Evolutionary conservation across 2,888 invertebrate genomes (phyloP).

Genomic region (Onthophagus sagittarius): DNA sequence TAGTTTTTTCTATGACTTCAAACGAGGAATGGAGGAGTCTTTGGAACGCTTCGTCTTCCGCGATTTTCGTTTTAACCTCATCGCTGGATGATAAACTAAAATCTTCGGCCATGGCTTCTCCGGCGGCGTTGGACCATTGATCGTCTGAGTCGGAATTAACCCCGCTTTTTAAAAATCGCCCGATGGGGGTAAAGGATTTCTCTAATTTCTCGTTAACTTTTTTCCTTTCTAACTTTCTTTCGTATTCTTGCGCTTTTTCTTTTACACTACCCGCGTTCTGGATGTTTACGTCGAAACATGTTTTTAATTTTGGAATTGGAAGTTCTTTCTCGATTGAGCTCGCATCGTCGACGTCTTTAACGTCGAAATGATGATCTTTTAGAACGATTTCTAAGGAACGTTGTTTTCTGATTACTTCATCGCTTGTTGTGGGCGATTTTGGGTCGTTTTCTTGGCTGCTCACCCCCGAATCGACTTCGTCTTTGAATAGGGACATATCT

Average conservation of each 20-base stretch:
- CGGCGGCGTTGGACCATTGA: conserved; percentile 48
- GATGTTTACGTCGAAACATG: conserved; percentile 42
- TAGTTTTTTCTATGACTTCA: conserved; percentile 67
- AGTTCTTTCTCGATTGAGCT: conserved; percentile 53
- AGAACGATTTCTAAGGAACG: conserved; percentile 72
- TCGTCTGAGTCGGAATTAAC: conserved; percentile 23
- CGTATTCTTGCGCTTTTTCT: conserved; percentile 52
- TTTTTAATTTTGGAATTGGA: conserved; percentile 61
- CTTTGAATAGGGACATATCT: conserved; percentile 54
- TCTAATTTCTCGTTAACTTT: conserved; percentile 19
- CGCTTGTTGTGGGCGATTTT: background rate
- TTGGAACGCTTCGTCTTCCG: conserved; percentile 32
- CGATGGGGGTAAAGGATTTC: conserved; percentile 14
- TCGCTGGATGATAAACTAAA: conserved; percentile 55
- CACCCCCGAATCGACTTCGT: conserved; percentile 61
- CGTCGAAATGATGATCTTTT: conserved; percentile 71
- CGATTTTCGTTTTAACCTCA: conserved; percentile 45
- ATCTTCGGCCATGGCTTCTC: conserved; percentile 66
- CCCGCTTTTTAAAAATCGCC: conserved; percentile 14
- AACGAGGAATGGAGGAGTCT: conserved; percentile 49
- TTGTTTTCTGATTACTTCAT: conserved; percentile 49
- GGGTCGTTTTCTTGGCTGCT: conserved; percentile 29
- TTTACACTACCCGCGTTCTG: conserved; percentile 48
- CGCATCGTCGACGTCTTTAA: conserved; percentile 55
- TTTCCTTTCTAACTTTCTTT: conserved; percentile 41